Percentiles rank a stretch among this genome's conserved stretches.
phyloP scores from a whole-genome alignment of 2,888 invertebrate species.

The Pseudeuparius sepicola region DNA sequence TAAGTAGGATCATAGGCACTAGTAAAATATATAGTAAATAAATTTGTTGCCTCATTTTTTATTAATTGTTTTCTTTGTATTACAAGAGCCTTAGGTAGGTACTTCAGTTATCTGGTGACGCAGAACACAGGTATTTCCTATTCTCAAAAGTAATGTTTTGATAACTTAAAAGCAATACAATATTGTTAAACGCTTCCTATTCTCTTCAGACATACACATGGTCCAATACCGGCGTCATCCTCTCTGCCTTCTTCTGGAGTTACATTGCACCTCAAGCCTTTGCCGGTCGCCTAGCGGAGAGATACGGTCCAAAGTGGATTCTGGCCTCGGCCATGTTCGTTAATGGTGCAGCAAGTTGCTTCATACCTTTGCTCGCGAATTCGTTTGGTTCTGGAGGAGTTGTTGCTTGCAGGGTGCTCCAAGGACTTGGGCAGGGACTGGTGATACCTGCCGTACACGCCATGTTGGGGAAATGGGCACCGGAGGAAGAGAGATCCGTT shows the following conservation, averaged over 20 bases:
- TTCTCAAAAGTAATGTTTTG: too few relatives aligned
- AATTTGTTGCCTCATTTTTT: too few relatives aligned
- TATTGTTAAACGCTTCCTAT: too few relatives aligned
- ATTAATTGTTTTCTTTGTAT: too few relatives aligned
- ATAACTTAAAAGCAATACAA: too few relatives aligned
- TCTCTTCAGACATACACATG: too few relatives aligned
- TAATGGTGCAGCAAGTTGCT: conserved; percentile 52
- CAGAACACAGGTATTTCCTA: too few relatives aligned
- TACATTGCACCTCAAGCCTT: conserved; percentile 65
- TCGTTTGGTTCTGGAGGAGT: conserved; percentile 22
- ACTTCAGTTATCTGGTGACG: too few relatives aligned
- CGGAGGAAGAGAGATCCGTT: conserved; percentile 55
- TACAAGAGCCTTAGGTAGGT: too few relatives aligned
- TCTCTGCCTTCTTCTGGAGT: conserved; percentile 75
- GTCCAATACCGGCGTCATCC: too few relatives aligned
- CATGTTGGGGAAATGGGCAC: conserved; percentile 67
- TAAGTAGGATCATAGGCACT: too few relatives aligned
- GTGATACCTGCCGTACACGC: conserved; percentile 61
- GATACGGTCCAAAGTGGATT: conserved; percentile 64
- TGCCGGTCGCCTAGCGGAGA: conserved; percentile 59
- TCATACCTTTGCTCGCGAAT: conserved; percentile 38
- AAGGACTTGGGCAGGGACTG: conserved; percentile 64
- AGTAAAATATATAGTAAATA: too few relatives aligned
- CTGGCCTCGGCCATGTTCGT: conserved; percentile 46
- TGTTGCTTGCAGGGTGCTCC: conserved; percentile 30